phyloP scores from a whole-genome alignment of 2,888 invertebrate genomes.

The Drosophila algonquin region DNA sequence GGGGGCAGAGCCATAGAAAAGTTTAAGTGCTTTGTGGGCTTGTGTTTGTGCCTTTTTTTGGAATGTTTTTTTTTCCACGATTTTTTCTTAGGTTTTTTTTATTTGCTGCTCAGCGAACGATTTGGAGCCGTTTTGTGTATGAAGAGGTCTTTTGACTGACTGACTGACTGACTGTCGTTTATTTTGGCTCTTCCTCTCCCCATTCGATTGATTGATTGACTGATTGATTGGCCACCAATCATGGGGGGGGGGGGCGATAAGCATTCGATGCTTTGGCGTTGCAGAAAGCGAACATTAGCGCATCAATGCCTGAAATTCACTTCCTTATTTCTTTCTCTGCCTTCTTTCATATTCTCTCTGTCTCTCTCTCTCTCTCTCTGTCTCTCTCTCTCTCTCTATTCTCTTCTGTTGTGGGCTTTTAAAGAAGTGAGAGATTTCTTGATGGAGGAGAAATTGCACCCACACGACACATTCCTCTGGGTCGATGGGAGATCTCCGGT shows the following conservation, averaged over 20 bases:
- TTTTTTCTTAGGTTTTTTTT: conserved; percentile 22
- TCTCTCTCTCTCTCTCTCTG: no score
- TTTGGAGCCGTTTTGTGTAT: conserved; percentile 35
- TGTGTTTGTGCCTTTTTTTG: conserved; percentile 43
- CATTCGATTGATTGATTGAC: conserved; percentile 38
- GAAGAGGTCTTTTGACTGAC: conserved; percentile 30
- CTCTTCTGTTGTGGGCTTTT: no score
- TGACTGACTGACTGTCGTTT: conserved; percentile 20
- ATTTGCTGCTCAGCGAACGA: conserved; percentile 13
- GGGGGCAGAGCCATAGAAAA: conserved; percentile 64
- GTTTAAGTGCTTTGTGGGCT: conserved; percentile 73
- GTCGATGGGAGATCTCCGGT: conserved; percentile 17
- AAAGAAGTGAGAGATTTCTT: no score
- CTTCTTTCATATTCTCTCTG: background rate
- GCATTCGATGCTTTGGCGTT: conserved; percentile 60
- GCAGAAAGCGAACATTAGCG: background rate
- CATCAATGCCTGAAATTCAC: no score
- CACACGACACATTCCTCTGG: conserved; percentile 18
- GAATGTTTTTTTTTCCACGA: conserved; percentile 21
- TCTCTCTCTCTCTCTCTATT: background rate
- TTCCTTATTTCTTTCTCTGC: no score
- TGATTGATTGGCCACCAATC: conserved; percentile 71
- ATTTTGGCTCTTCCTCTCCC: background rate
- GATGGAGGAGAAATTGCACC: no score
- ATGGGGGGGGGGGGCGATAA: conserved; percentile 49